Percentiles rank a stretch among this genome's conserved stretches.
Conservation (phyloP, 2,888 invertebrate species). For the Margaritifera margaritifera region DNA sequence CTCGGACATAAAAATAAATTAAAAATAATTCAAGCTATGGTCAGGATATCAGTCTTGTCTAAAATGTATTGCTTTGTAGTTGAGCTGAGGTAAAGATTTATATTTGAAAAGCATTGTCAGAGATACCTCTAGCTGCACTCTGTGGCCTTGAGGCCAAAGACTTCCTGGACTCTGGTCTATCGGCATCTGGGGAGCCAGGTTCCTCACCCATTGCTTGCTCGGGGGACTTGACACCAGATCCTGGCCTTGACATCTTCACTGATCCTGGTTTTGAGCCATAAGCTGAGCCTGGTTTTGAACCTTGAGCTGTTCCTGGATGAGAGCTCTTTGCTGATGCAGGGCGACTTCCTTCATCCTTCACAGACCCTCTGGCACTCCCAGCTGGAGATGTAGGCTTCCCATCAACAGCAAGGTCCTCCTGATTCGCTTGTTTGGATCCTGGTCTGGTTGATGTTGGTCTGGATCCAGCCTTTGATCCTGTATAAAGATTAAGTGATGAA, state of each 20-base stretch:
- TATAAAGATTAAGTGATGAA: too few relatives aligned
- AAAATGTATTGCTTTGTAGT: too few relatives aligned
- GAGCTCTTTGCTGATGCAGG: constrained; percentile 7
- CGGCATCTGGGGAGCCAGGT: constrained; percentile 15
- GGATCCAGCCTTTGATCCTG: constrained; percentile 5
- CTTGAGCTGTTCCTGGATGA: constrained; percentile 31
- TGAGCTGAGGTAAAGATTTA: too few relatives aligned
- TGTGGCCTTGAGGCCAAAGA: constrained; percentile 27
- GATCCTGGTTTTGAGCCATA: constrained; percentile 39
- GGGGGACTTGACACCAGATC: constrained; percentile 24
- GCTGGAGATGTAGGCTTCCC: constrained; percentile 18
- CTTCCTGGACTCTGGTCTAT: constrained; percentile 4
- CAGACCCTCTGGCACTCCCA: constrained; percentile 28
- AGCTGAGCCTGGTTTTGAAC: constrained; percentile 39
- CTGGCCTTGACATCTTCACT: constrained; percentile 37
- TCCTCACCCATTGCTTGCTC: constrained; percentile 11
- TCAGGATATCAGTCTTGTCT: too few relatives aligned
- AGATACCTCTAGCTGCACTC: constrained; percentile 20
- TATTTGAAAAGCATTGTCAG: too few relatives aligned
- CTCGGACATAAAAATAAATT: too few relatives aligned
- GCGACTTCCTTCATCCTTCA: constrained; percentile 8
- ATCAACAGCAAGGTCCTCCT: too few relatives aligned
- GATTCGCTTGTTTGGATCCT: neutral
- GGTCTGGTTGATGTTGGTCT: constrained; percentile 6
- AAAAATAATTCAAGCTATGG: too few relatives aligned